phyloP scores from a whole-genome alignment of 2,113 vertebrate genomes.

The Trichechus manatus region DNA sequence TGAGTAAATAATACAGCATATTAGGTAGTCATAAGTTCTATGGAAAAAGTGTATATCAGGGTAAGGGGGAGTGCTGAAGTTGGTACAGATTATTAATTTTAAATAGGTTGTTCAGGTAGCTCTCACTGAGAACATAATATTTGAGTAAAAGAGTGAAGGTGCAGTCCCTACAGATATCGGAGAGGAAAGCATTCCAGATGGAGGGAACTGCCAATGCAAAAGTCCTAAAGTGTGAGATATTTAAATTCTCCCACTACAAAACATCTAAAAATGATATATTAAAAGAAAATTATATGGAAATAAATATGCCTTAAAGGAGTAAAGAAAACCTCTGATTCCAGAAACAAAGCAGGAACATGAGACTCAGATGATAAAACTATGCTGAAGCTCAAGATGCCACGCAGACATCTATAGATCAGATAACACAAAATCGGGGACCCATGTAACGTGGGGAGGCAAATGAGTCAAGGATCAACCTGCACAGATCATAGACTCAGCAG shows the following conservation, averaged over 20 bases:
- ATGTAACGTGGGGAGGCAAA: neutral
- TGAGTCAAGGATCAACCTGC: neutral
- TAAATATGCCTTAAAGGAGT: neutral
- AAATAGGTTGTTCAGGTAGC: neutral
- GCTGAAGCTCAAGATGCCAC: neutral
- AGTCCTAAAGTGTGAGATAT: neutral
- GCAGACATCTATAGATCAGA: neutral
- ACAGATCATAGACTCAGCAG: neutral
- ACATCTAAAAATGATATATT: neutral
- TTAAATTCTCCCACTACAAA: neutral
- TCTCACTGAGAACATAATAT: neutral
- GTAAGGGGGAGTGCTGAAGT: neutral
- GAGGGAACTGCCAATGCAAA: neutral
- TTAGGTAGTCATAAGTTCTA: neutral
- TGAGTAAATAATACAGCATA: neutral
- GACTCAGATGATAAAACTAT: neutral
- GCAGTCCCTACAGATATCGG: neutral
- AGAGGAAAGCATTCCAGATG: neutral
- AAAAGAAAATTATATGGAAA: neutral
- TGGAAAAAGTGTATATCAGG: neutral
- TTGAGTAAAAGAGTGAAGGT: neutral
- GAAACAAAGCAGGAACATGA: neutral
- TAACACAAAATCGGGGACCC: neutral
- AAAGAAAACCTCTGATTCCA: neutral
- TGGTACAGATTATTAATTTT: neutral